These are phyloP conservation scores for Ceyx cyanopectus DNA, from an alignment of 2,113 vertebrate genomes.

Conservation along the genomic window DNA sequence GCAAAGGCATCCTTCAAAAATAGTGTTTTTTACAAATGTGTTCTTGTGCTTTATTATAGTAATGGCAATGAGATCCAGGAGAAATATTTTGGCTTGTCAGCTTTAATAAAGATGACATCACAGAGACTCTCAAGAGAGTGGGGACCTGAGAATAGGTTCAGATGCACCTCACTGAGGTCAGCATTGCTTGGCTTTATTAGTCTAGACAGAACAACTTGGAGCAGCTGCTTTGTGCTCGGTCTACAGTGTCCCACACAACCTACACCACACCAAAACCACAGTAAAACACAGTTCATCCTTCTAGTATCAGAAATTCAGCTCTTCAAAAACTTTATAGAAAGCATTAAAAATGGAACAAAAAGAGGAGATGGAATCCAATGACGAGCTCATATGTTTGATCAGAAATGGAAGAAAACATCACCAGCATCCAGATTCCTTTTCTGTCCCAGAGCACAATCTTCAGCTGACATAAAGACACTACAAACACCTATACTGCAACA, in stretches of 20 bases:
- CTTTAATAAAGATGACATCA: not conserved
- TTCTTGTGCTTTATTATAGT: not conserved
- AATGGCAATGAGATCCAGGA: not conserved
- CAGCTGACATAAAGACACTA: not conserved
- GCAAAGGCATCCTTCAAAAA: not conserved
- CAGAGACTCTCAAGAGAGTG: not conserved
- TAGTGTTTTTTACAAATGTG: not conserved
- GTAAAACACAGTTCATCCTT: not conserved
- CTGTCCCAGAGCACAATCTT: not conserved
- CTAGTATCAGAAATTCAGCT: not conserved
- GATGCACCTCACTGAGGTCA: not conserved
- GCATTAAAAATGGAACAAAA: not conserved
- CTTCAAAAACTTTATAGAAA: not conserved
- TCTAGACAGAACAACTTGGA: not conserved
- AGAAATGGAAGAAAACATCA: slow-evolving; percentile 4
- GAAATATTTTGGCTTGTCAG: not conserved
- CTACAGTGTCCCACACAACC: not conserved
- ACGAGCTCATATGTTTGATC: not conserved
- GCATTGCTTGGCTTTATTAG: not conserved
- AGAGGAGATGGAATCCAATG: not conserved
- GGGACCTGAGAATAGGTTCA: not conserved
- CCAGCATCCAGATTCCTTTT: slow-evolving; percentile 20
- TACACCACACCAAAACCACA: not conserved
- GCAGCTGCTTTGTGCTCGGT: not conserved
- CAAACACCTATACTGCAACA: not conserved